Conservation (phyloP, 2,888 invertebrate species). For the Drosophila phalerata region DNA sequence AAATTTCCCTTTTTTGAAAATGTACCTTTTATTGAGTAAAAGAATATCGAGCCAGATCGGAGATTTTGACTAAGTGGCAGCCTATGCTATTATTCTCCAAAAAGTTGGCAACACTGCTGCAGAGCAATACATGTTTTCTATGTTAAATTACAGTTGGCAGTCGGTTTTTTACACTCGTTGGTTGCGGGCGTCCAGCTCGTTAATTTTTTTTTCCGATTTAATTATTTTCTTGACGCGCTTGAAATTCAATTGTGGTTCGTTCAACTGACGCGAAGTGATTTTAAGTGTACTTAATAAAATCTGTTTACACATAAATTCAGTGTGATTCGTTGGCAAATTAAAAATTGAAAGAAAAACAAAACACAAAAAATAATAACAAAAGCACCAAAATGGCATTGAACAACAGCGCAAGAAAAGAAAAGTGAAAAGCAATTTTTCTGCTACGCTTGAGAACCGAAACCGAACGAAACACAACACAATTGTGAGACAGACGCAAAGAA, state of each 20-base stretch:
- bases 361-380: constrained; percentile 12
- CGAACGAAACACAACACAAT: constrained; percentile 43
- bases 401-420: constrained; percentile 46
- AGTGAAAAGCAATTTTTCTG: constrained; percentile 67
- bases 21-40: no score
- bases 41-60: no score
- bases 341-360: neutral
- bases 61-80: no score
- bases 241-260: constrained; percentile 53
- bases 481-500: constrained; percentile 32
- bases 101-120: no score
- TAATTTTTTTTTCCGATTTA: constrained; percentile 34
- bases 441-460: constrained; percentile 70
- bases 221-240: constrained; percentile 57
- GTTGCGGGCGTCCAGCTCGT: constrained; percentile 16
- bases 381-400: constrained; percentile 54
- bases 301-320: constrained; percentile 5
- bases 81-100: no score
- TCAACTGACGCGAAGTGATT: constrained; percentile 49
- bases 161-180: constrained; percentile 44
- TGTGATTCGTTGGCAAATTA: constrained; percentile 10
- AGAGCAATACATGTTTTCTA: no score
- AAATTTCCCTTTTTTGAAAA: no score
- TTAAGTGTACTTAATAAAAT: constrained; percentile 28
- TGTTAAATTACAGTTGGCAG: constrained; percentile 18